phyloP scores from a whole-genome alignment of 2,797 vertebrate genomes.

The Rhincodon typus region DNA sequence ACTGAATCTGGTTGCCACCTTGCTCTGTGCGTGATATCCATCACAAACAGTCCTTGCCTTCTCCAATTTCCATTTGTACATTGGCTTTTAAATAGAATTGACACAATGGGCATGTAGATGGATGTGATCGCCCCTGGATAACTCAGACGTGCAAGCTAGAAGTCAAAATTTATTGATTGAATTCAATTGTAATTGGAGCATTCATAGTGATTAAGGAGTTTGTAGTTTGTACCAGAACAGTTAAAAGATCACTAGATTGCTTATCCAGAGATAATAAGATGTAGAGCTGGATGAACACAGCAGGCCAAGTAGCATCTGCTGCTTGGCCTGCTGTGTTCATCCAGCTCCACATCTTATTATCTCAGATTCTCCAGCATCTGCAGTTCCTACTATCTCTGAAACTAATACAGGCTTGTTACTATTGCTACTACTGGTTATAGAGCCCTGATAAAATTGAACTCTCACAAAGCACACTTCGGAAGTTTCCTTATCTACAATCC shows the following conservation, averaged over 20 bases:
- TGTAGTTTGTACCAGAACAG: not conserved
- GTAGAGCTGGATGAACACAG: too few species aligned
- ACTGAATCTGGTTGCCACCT: not conserved
- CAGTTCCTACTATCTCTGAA: too few species aligned
- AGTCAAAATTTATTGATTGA: not conserved
- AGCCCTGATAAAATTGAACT: not conserved
- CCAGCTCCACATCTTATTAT: too few species aligned
- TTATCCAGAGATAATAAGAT: too few species aligned
- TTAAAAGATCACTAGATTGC: constrained; percentile 1
- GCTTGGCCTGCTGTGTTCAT: too few species aligned
- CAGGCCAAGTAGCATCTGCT: too few species aligned
- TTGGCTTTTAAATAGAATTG: not conserved
- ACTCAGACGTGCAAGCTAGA: not conserved
- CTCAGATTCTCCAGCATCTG: too few species aligned
- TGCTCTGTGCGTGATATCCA: not conserved
- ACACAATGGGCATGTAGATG: not conserved
- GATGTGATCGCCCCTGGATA: too few species aligned
- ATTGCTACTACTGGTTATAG: not conserved
- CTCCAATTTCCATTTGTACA: not conserved
- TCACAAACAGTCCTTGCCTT: not conserved
- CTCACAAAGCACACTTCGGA: not conserved
- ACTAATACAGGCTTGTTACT: not conserved
- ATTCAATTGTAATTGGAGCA: not conserved
- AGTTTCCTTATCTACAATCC: not conserved
- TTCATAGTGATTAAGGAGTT: not conserved